A percentile compares a stretch with the other conserved stretches of the same genome.
These are phyloP conservation scores for Chaenocephalus aceratus DNA, from an alignment of 2,113 vertebrate species.

Conservation along the genomic window DNA sequence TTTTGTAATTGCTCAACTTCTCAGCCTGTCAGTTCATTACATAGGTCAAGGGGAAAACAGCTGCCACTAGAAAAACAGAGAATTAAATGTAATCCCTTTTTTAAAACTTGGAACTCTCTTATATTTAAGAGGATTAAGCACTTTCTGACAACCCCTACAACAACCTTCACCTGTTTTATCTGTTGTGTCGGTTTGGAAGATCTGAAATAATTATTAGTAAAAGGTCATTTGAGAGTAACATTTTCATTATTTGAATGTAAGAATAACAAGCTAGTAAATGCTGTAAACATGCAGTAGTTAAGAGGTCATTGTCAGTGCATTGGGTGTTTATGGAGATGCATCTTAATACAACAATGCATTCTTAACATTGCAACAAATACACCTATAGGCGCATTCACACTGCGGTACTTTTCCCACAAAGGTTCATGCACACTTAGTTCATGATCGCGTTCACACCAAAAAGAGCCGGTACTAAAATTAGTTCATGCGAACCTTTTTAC, in stretches of 20 bases:
- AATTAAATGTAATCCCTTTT: not conserved
- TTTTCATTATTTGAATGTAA: not conserved
- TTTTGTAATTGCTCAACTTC: not conserved
- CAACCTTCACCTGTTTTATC: not conserved
- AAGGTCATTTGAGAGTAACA: not conserved
- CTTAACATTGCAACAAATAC: not conserved
- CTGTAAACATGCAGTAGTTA: not conserved
- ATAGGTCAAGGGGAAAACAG: not conserved
- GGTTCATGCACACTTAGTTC: too few species aligned
- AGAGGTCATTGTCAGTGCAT: constrained; percentile 1
- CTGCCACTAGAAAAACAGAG: not conserved
- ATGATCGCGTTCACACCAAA: too few species aligned
- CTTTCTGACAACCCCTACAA: not conserved
- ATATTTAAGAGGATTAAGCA: not conserved
- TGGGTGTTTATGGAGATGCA: not conserved
- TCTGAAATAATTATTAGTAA: too few species aligned
- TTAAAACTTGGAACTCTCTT: not conserved
- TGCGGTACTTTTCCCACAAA: too few species aligned
- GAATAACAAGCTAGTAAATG: not conserved
- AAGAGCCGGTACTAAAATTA: too few species aligned
- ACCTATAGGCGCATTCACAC: not conserved
- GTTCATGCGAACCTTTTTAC: too few species aligned
- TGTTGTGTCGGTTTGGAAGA: too few species aligned
- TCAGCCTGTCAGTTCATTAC: not conserved
- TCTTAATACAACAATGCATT: not conserved